Conservation (phyloP, 2,113 vertebrate genomes). For the Dascyllus trimaculatus region DNA sequence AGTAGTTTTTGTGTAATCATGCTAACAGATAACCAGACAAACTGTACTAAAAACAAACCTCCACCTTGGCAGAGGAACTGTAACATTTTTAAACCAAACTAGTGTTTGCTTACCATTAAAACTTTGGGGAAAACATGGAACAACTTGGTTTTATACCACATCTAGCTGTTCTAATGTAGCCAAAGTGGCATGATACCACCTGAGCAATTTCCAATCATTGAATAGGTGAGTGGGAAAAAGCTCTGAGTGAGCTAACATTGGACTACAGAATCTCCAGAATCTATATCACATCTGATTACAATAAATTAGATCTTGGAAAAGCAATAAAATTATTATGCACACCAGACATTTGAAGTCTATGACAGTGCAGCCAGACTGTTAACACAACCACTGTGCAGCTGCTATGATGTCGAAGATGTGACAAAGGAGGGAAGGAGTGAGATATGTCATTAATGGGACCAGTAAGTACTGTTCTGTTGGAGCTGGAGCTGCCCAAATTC, state of each 20-base stretch:
- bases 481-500: slow-evolving; percentile 64
- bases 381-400: slow-evolving; percentile 19
- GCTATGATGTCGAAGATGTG: slow-evolving; percentile 11
- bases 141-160: too few relatives aligned
- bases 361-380: background rate
- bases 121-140: background rate
- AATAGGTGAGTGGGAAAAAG: too few relatives aligned
- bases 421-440: slow-evolving; percentile 25
- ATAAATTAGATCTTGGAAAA: slow-evolving; percentile 11
- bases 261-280: background rate
- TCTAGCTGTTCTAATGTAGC: background rate
- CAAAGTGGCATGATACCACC: background rate
- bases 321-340: background rate
- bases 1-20: too few relatives aligned
- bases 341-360: background rate
- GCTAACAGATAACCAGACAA: too few relatives aligned
- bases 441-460: slow-evolving; percentile 70
- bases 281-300: background rate
- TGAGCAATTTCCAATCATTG: background rate
- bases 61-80: too few relatives aligned
- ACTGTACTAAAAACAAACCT: too few relatives aligned
- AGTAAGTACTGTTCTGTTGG: slow-evolving; percentile 45
- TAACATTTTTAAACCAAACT: too few relatives aligned
- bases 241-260: background rate
- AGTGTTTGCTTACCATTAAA: background rate